Base-by-base conservation (phyloP, 2,888 invertebrate genomes). In the Drosophila mimetica region DNA sequence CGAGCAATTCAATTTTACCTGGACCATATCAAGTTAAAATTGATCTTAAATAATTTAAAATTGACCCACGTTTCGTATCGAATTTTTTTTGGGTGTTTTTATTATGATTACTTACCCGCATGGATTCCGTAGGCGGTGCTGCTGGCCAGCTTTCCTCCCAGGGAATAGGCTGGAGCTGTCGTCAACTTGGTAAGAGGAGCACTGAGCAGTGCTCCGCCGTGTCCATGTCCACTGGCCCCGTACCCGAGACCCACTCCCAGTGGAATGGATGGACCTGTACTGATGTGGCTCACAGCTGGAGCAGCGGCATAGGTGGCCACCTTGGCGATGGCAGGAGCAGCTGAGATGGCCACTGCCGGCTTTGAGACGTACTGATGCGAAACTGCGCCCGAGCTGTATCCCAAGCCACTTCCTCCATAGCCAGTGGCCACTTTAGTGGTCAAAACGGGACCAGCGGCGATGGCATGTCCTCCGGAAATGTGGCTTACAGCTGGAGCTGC, bases 281-380 rank as follows among this genome's bases (percentile, higher is more conserved):
- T 16, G 18, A 39, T 39, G 18, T 39, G 39, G 20, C 18, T 18
- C 16, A 20, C 18, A 0, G 39, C 18, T 18, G 39, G 39, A 39
- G 18, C 39, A 11, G 39, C 34, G n/a, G 34, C 34, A n/a, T 34
- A 34, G 7, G 34, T n/a, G n/a, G 34, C 89, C 1, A 83, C 61
- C 54, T 89, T 89, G 0, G 77, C 39, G 2, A 81, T 22, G 2
- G 63, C 75, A 5, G 77, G 86, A 18, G 46, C 64, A 9, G 79
- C 54, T 7, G 77, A 77, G 2, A 70, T 70, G 14, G 77, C 73
- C 9, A 79, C 63, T 46, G 69, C 67, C 0, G 81, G 71, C 8
- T 85, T 76, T 5, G 89, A 84, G 16, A 83, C 74, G 66, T 88
- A 88, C 16, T 89, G 85, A 46, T 87, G 79, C 1, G 88, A 80